A percentile compares a stretch with the other conserved stretches of the same genome.
These are phyloP conservation scores for Olivierus martensii DNA, from an alignment of 1,140 invertebrate species.

Conservation along the genomic window DNA sequence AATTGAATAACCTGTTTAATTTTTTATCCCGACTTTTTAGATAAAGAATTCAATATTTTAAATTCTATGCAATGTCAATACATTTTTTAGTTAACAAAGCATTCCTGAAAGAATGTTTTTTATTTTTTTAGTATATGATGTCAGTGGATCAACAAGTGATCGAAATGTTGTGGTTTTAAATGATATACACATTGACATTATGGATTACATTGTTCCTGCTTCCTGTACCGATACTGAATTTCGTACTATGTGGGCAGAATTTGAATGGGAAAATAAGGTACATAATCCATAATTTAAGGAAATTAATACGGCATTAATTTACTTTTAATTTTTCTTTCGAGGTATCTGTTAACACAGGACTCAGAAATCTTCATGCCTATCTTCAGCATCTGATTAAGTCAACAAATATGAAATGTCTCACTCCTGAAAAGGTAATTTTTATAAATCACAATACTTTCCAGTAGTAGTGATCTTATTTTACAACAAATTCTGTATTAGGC, in stretches of 20 bases:
- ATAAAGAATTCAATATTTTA: too few species aligned
- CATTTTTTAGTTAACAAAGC: too few species aligned
- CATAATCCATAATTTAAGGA: slow-evolving; percentile 3
- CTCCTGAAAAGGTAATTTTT: slow-evolving; percentile 62
- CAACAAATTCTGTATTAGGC: slow-evolving; percentile 40
- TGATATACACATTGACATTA: slow-evolving; percentile 99
- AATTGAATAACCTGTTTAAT: too few species aligned
- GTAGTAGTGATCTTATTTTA: background rate
- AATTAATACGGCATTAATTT: slow-evolving; percentile 3
- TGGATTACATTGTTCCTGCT: slow-evolving; percentile 99
- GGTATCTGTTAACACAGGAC: slow-evolving; percentile 88
- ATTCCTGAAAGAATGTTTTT: too few species aligned
- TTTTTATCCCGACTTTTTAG: too few species aligned
- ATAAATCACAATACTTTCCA: background rate
- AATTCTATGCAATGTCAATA: too few species aligned
- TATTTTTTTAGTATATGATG: slow-evolving; percentile 82
- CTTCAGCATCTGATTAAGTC: slow-evolving; percentile 79
- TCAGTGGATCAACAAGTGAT: slow-evolving; percentile 81
- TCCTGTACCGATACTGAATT: slow-evolving; percentile 90
- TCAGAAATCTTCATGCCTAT: slow-evolving; percentile 87
- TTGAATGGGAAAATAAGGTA: slow-evolving; percentile 99
- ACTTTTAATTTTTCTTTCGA: slow-evolving; percentile 24
- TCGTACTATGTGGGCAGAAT: slow-evolving; percentile 98
- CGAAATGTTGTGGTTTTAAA: slow-evolving; percentile 95
- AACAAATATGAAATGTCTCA: slow-evolving; percentile 98